Base-by-base conservation (phyloP, 53 echinoderm and acorn worm species). In the Paracentrotus lividus region DNA sequence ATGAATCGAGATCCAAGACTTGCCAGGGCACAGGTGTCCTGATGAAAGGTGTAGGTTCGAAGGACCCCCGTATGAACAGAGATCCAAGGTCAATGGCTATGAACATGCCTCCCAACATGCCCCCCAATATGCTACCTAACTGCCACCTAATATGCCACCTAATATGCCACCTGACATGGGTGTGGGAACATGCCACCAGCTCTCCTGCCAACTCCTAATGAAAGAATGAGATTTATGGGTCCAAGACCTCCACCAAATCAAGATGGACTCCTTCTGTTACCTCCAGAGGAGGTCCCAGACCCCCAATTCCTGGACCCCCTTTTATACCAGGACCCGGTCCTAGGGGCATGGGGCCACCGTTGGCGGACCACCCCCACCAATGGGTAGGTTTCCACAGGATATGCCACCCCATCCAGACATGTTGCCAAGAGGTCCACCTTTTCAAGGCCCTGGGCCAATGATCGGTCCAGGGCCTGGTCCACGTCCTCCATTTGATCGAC, bases 1-100 rank as follows among this genome's bases (percentile, higher is more conserved):
- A 90, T 85, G 59, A 95, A 94, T 69, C 89, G 96, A 5, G 96
- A 97, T 81, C 95, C 96, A 16, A 94, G 97, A 67, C 94, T 94
- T 66, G 69, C 96, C 29, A 86, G 60, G 33, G 76, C 55, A 59
- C 91, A 77, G 43, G 93, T 90, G 90, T 65, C 91, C 88, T 2
- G 96, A 94, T 86, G 93, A 93, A 7, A 85, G 94, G 26, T 59
- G 10, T 16, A 14, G 88, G 90, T 43, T 77, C 77, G 0, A 92
- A 92, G 58, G 92, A 92, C 58, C 92, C 92, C 13, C 54, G 92
- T 38, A 78, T 78, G 81, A 92, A 78, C 81, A 92, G 81, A 57
- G 92, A 92, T 44, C 92, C 92, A 12, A 77, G 92, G 13, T 55
- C 85, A 45, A 49, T 86, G 85, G 66, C 93, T 43, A n/a, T n/a